Percentiles rank a stretch among this genome's conserved stretches.
Conservation (phyloP, 2,797 vertebrate species). For the Propithecus deckenii region DNA sequence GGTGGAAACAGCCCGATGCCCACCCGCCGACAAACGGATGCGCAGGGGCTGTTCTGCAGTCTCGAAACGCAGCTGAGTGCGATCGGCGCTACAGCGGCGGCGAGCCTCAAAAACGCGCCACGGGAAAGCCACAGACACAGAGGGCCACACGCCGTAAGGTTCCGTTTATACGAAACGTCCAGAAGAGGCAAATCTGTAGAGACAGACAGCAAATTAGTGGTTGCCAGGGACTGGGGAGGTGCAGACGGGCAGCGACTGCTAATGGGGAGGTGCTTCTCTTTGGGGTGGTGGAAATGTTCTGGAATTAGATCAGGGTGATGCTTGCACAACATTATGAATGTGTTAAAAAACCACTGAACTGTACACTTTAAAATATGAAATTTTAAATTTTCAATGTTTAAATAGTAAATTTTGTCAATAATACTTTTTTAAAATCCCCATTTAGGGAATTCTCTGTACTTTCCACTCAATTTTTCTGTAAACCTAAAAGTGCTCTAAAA, state of each 20-base stretch:
- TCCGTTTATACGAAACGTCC: not conserved
- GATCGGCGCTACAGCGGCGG: accelerated
- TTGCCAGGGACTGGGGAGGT: not conserved
- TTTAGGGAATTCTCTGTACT: not conserved
- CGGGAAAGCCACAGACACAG: not conserved
- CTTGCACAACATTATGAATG: not conserved
- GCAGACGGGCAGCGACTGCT: accelerated
- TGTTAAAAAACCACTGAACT: not conserved
- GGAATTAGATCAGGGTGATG: not conserved
- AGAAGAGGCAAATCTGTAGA: not conserved
- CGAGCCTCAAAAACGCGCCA: not conserved
- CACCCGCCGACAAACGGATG: accelerated
- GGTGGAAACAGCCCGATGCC: not conserved
- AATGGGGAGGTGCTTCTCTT: not conserved
- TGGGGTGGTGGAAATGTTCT: not conserved
- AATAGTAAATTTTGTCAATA: not conserved
- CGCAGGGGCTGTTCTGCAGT: not conserved
- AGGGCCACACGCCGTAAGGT: not conserved
- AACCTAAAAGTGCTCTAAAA: not conserved
- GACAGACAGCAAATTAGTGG: not conserved
- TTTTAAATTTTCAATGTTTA: not conserved
- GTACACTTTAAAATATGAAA: not conserved
- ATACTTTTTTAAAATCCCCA: not conserved
- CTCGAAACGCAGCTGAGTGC: not conserved
- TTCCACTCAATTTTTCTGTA: not conserved